Conservation (phyloP, 2,888 invertebrate species). For the Cryptops parisi region DNA sequence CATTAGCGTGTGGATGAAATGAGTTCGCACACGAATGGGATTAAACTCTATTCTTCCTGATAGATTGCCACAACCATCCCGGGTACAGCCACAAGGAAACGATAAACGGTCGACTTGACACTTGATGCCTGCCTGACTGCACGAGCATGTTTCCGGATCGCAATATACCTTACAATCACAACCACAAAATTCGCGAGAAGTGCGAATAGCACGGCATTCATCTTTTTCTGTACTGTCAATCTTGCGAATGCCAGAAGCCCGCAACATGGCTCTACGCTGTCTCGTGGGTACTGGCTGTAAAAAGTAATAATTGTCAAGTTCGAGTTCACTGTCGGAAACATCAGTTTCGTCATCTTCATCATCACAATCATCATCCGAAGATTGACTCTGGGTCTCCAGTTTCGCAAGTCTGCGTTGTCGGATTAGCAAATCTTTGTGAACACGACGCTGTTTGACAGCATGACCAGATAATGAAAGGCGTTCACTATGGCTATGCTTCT, state of each 20-base stretch:
- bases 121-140: slow-evolving; percentile 87
- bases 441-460: slow-evolving; percentile 69
- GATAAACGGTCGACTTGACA: slow-evolving; percentile 93
- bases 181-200: slow-evolving; percentile 84
- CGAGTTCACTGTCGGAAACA: slow-evolving; percentile 56
- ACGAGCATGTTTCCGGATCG: slow-evolving; percentile 89
- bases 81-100: slow-evolving; percentile 92
- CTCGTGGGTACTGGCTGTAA: slow-evolving; percentile 80
- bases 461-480: slow-evolving; percentile 76
- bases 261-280: slow-evolving; percentile 69
- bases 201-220: slow-evolving; percentile 80
- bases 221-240: slow-evolving; percentile 88
- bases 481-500: slow-evolving; percentile 47
- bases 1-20: slow-evolving; percentile 95
- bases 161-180: slow-evolving; percentile 86
- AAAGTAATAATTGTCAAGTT: slow-evolving; percentile 78
- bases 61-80: slow-evolving; percentile 84
- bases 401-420: slow-evolving; percentile 26
- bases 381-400: slow-evolving; percentile 18
- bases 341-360: slow-evolving; percentile 25
- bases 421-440: slow-evolving; percentile 56
- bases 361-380: slow-evolving; percentile 21
- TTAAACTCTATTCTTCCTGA: slow-evolving; percentile 92
- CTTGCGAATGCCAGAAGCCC: slow-evolving; percentile 85
- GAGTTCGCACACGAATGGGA: slow-evolving; percentile 84